A percentile compares a stretch with the other conserved stretches of the same genome.
Conservation (phyloP, 2,888 invertebrate species). For the Drosophila hamatofila region DNA sequence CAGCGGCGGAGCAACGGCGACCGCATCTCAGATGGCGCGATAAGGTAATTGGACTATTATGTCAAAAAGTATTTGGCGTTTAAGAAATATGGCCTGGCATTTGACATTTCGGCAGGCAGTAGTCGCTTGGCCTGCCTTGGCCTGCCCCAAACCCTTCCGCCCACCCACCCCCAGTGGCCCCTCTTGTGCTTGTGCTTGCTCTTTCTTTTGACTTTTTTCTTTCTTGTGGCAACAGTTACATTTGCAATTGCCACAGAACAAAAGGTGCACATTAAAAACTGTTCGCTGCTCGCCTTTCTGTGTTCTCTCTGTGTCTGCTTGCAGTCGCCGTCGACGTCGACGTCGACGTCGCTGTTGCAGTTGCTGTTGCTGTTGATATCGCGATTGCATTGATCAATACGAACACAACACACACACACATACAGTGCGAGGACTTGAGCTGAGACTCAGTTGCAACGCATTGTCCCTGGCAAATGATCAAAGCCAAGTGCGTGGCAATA, state of each 20-base stretch:
- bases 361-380: conserved; percentile 22
- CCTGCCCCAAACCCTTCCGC: conserved; percentile 15
- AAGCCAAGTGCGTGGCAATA: conserved; percentile 69
- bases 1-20: conserved; percentile 57
- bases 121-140: conserved; percentile 33
- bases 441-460: conserved; percentile 28
- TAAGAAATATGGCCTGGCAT: conserved; percentile 84
- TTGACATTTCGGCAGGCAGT: conserved; percentile 80
- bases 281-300: conserved; percentile 42
- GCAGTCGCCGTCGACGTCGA: too few species aligned
- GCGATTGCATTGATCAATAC: conserved; percentile 57
- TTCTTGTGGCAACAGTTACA: conserved; percentile 43
- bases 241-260: conserved; percentile 77
- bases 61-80: conserved; percentile 85
- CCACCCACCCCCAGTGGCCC: not conserved
- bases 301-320: conserved; percentile 4
- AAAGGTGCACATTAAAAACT: conserved; percentile 77
- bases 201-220: too few species aligned
- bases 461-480: conserved; percentile 66
- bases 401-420: not conserved
- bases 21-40: conserved; percentile 83
- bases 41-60: conserved; percentile 85
- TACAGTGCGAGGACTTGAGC: not conserved
- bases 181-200: not conserved
- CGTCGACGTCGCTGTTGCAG: conserved; percentile 20